Evolutionary conservation across 2,797 vertebrate species (phyloP), one percentile per base, ranked within the genome.

Genomic region (Phrynocephalus guinanensis): DNA sequence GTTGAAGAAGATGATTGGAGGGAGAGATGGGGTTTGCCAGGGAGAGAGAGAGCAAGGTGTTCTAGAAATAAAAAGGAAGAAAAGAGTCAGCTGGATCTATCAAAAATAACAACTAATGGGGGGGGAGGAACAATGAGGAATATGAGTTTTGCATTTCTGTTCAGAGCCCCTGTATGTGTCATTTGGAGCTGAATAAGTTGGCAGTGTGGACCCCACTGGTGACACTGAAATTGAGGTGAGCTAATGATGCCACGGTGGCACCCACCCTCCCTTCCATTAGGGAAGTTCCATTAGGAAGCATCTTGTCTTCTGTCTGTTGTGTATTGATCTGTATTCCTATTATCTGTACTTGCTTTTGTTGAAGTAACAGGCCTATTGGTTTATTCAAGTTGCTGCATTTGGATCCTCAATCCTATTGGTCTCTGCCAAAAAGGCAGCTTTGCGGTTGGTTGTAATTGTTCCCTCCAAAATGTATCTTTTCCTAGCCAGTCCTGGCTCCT

Each of bases 261-360:
- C 75, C n/a, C 90, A 82, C 76, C 44, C 84, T 83, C 79, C 77
- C 33, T 52, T 33, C 26, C 38, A 44, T 44, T 44, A 71, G 80
- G 15, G 76, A 16, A 3, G n/a, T 88, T 52, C 1, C 20, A 91
- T 86, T 73, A 48, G 87, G 10, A 87, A 72, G 26, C 86, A 90
- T 73, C 0, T 0, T 77, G 71, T 33, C 66, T 85, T 18, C 82
- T 33, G 78, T 1, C 6, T 38, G 33, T 33, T 33, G 33, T 33
- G 33, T 33, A 33, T 33, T 33, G 33, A 33, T 33, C 33, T 33
- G 33, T 33, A 33, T 33, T 33, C 33, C 33, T 33, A 33, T 33
- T 33, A 33, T 33, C 33, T 33, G 33, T 33, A 33, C 33, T 33
- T 33, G 33, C 33, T 33, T 33, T 33, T 33, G 33, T 33, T 33